Conservation (phyloP, 2,888 invertebrate genomes). For the Lottia gigantea region DNA sequence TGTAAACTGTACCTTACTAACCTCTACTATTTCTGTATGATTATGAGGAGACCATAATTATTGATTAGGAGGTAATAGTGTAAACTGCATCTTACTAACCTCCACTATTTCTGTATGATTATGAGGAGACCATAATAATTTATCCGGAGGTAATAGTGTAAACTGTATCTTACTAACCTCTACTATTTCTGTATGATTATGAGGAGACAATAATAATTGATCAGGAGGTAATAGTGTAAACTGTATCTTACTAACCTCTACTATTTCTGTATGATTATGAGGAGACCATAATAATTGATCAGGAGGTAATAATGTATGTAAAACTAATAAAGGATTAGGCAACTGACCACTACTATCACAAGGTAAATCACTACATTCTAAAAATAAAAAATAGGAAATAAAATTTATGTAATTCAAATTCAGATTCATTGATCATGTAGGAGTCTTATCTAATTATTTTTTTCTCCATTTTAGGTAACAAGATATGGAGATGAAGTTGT, state of each 20-base stretch:
- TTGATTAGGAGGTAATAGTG: conserved; percentile 63
- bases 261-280: conserved; percentile 88
- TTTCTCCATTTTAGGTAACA: neutral
- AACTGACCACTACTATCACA: conserved; percentile 87
- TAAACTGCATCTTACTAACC: conserved; percentile 70
- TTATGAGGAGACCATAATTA: conserved; percentile 83
- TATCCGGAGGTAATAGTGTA: conserved; percentile 63
- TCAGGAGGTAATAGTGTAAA: conserved; percentile 62
- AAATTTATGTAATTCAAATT: neutral
- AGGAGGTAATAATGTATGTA: conserved; percentile 69
- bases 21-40: conserved; percentile 89
- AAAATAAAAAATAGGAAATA: conserved; percentile 17
- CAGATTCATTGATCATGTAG: neutral
- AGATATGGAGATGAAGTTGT: too few relatives aligned
- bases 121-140: conserved; percentile 80
- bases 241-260: conserved; percentile 76
- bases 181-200: conserved; percentile 87
- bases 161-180: conserved; percentile 74
- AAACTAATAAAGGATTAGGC: conserved; percentile 85
- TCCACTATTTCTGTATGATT: conserved; percentile 89
- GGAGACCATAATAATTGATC: conserved; percentile 76
- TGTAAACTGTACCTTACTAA: conserved; percentile 65
- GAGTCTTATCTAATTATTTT: neutral
- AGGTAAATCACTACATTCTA: conserved; percentile 87
- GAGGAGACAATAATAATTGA: conserved; percentile 78